These are phyloP conservation scores for Zaprionus lineosus DNA, from an alignment of 2,888 invertebrate genomes.

Conservation along the genomic window DNA sequence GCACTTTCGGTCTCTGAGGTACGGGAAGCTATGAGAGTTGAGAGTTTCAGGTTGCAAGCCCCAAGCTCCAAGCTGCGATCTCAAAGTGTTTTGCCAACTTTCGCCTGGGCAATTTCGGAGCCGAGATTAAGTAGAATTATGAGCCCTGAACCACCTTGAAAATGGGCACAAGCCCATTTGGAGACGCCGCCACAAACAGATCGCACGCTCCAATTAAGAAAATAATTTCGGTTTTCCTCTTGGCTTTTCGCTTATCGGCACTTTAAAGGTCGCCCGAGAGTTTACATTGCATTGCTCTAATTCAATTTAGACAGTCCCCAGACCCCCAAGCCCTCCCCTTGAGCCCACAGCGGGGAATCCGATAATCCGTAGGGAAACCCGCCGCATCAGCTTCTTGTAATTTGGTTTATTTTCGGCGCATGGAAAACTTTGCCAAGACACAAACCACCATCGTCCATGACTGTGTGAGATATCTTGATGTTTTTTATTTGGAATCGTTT, in stretches of 20 bases:
- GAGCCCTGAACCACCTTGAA: conserved; percentile 1
- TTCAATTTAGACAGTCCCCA: conserved; percentile 33
- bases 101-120: conserved; percentile 46
- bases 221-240: conserved; percentile 31
- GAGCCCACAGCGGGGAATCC: not conserved
- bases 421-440: conserved; percentile 2
- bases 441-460: conserved; percentile 8
- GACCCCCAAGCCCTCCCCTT: too few species aligned
- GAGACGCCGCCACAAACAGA: conserved; percentile 28
- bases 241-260: not conserved
- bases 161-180: conserved; percentile 17
- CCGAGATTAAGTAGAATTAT: conserved; percentile 23
- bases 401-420: conserved; percentile 8
- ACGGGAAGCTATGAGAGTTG: too few species aligned
- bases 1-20: too few species aligned
- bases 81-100: conserved; percentile 46
- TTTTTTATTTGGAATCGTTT: conserved; percentile 21
- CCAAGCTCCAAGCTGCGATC: not conserved
- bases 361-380: conserved; percentile 21
- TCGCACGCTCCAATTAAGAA: conserved; percentile 70
- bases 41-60: too few species aligned
- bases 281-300: conserved; percentile 8
- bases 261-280: too few species aligned
- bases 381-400: not conserved
- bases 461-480: conserved; percentile 8